Conservation (phyloP, 1,140 invertebrate genomes). For the Ips nitidus region DNA sequence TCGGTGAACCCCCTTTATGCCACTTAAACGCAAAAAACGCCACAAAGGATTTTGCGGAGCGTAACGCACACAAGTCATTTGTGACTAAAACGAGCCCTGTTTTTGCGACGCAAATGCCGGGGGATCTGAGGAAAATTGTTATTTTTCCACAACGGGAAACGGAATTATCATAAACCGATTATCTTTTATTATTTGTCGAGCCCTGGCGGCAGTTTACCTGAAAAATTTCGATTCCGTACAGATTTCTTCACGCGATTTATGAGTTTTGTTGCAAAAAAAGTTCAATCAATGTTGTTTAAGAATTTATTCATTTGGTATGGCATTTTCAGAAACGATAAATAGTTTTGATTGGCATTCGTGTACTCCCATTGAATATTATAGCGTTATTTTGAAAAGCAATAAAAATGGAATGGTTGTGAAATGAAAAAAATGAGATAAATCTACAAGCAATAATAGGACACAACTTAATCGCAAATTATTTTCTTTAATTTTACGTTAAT, state of each 20-base stretch:
- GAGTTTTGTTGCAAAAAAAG: no score
- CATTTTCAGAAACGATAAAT: no score
- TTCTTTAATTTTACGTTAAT: no score
- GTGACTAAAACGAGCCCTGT: slow-evolving; percentile 30
- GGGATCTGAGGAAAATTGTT: slow-evolving; percentile 16
- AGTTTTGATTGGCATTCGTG: no score
- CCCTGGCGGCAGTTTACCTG: background rate
- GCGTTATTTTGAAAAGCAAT: no score
- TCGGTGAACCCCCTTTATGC: slow-evolving; percentile 20
- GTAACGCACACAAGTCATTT: slow-evolving; percentile 34
- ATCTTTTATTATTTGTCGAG: slow-evolving; percentile 15
- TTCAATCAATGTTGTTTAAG: no score
- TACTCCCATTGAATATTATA: no score
- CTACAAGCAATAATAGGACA: no score
- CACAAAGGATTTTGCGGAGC: slow-evolving; percentile 27
- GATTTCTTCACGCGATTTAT: background rate
- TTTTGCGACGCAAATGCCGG: slow-evolving; percentile 20
- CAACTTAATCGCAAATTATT: no score
- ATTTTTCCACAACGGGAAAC: slow-evolving; percentile 26
- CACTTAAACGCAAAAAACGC: slow-evolving; percentile 29
- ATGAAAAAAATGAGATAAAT: no score
- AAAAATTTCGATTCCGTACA: background rate
- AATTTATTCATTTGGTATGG: no score
- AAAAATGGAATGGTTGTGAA: no score
- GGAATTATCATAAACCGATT: slow-evolving; percentile 32